A percentile compares a stretch with the other conserved stretches of the same genome.
These are phyloP conservation scores for Cygnus olor DNA, from an alignment of 2,797 vertebrate genomes.

Conservation along the genomic window DNA sequence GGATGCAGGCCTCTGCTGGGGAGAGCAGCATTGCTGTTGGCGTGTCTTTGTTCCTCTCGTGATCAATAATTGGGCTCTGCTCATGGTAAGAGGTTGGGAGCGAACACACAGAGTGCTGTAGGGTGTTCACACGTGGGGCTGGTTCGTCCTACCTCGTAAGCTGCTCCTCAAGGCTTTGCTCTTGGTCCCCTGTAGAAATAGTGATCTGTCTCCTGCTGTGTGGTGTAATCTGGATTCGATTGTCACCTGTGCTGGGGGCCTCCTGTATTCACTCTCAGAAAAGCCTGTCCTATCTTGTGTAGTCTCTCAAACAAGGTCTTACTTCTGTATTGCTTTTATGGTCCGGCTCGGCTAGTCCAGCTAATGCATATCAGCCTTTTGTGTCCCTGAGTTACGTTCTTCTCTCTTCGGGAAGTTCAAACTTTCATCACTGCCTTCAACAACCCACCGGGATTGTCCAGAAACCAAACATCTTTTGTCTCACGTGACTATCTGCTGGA, in stretches of 20 bases:
- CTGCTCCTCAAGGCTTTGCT: background rate
- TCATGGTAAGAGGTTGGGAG: background rate
- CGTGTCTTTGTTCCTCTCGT: conserved; percentile 39
- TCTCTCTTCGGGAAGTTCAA: background rate
- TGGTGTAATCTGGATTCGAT: background rate
- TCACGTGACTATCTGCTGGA: background rate
- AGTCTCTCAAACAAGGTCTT: background rate
- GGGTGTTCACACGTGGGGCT: background rate
- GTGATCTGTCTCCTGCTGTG: background rate
- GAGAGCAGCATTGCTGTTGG: background rate
- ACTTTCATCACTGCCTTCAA: background rate
- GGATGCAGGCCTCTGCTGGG: background rate
- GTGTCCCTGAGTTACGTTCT: background rate
- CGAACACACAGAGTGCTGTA: fast-evolving
- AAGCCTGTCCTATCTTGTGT: background rate
- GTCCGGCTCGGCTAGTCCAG: background rate
- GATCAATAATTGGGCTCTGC: background rate
- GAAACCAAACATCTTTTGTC: conserved; percentile 42
- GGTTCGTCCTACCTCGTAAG: background rate
- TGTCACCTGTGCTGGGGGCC: background rate
- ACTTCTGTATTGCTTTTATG: background rate
- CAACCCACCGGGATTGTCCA: background rate
- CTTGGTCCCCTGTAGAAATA: background rate
- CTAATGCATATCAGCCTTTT: background rate
- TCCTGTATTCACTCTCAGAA: background rate